These are phyloP conservation scores for Castor canadensis DNA, from an alignment of 2,113 vertebrate genomes.

Conservation along the genomic window DNA sequence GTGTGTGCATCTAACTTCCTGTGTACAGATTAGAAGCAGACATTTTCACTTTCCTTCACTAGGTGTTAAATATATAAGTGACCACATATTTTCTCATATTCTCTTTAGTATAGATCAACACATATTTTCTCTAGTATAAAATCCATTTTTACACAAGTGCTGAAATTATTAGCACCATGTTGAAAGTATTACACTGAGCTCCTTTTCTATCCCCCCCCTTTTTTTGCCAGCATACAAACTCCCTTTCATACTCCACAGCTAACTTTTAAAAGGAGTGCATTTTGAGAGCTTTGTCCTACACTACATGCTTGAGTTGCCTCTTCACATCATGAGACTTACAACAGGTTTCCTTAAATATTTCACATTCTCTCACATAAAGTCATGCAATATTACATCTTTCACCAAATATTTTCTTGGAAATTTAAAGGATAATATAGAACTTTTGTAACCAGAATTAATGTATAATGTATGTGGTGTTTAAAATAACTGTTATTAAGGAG, in stretches of 20 bases:
- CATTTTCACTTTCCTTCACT: background rate
- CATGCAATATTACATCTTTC: background rate
- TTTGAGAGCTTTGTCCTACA: background rate
- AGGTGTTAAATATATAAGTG: background rate
- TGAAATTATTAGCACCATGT: constrained; percentile 31
- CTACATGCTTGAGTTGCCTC: constrained; percentile 32
- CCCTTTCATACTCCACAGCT: constrained; percentile 31
- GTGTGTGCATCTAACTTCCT: background rate
- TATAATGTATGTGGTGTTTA: background rate
- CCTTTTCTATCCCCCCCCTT: background rate
- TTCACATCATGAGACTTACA: constrained; percentile 51
- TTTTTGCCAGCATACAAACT: constrained; percentile 3
- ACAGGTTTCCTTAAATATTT: constrained; percentile 60
- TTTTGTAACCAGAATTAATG: background rate
- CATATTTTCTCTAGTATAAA: background rate
- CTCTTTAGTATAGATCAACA: no score
- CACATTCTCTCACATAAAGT: constrained; percentile 33
- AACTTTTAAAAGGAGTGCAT: constrained; percentile 61
- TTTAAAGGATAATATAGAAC: constrained; percentile 44
- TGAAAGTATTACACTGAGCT: background rate
- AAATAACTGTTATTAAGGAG: background rate
- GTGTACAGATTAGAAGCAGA: background rate
- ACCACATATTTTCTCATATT: background rate
- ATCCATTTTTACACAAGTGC: background rate
- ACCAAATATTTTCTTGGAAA: constrained; percentile 40